Base-by-base conservation (phyloP, 2,888 invertebrate species). In the Pollenia griseotomentosa region DNA sequence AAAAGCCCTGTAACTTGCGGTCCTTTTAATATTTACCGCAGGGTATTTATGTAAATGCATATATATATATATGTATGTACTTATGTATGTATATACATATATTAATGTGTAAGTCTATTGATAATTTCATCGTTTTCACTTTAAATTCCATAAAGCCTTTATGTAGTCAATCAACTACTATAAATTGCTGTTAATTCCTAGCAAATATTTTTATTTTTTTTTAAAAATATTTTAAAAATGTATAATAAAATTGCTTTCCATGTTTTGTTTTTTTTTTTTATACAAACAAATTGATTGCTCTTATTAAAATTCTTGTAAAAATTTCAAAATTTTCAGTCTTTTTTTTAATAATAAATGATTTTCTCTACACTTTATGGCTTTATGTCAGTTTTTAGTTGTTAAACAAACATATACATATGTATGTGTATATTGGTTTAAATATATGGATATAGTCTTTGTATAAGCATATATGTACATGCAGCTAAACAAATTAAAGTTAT, bases 301-400 rank as follows among this genome's bases (percentile, higher is more conserved):
- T 71, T 71, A 55, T 55, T 42, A 42, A 42, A 71, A 55, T 57
- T 23, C n/a, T 46, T 46, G 23, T 59, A n/a, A 46, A 14, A 59
- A 59, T 55, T 8, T 71, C 8, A 42, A 71, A 14, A 1, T 57
- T 23, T 23, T 57, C 55, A 10, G 0, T 44, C 44, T 12, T 12
- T 44, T 55, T 12, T 12, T n/a, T n/a, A n/a, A 40, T 16, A 71
- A 19, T 12, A 73, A 46, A 59, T 46, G 8, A 11, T 59, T 57
- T 2, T 44, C 5, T 4, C 46, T 42, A 11, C 9, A 8, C 12
- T 11, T 42, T 42, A 70, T 16, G 55, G 16, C 42, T 70, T 70
- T 19, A 19, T 55, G 55, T 51, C 70, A 40, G n/a, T 6, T 19
- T 70, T 40, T 70, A 40, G n/a, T 16, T 40, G n/a, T 16, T 40